Base-by-base conservation (phyloP, 2,113 vertebrate species). In the Lota lota region DNA sequence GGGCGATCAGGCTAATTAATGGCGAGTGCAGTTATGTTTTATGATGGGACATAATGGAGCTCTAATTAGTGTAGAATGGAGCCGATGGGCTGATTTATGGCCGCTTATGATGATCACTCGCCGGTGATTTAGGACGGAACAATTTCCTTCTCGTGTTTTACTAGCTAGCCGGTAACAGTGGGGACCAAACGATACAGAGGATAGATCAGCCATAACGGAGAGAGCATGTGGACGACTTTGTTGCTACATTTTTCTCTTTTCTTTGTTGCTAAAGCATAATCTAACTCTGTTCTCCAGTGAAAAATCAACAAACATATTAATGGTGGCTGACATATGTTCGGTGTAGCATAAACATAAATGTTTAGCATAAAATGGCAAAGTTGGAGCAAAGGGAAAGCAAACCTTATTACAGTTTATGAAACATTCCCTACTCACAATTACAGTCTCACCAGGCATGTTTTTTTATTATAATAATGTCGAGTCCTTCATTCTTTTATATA, bases 11-110 rank as follows among this genome's bases (percentile, higher is more conserved):
- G 54, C 75, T 87, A 83, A 87, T 87, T 84, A 87, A 83, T 83
- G 73, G 71, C 5, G 66, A 72, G 63, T 53, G 67, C 74, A 74
- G 74, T 83, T 83, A 79, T 79, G 76, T 80, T 84, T 86, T 83
- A 84, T 78, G 85, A 78, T 72, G 57, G 78, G 75, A 75, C 72
- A 83, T 83, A 83, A 84, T 81, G 28, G 50, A 61, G 28, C 70
- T 73, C 80, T 81, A 87, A 87, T 84, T 83, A 87, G 75, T 76
- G 73, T 81, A 77, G 77, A 84, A 81, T 58, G 68, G 70, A 67
- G 61, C 68, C 78, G 62, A 47, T 73, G 70, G 66, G 79, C 65
- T 81, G 81, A 83, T 84, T 83, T 84, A 87, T 79, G 72, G 64
- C 63, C 60, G 0, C 68, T 76, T 64, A 74, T 69, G 68, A 67